Percentiles rank a stretch among this genome's conserved stretches.
These are phyloP conservation scores for Stenopsyche tienmushanensis DNA, from an alignment of 1,140 invertebrate genomes.

Conservation along the genomic window DNA sequence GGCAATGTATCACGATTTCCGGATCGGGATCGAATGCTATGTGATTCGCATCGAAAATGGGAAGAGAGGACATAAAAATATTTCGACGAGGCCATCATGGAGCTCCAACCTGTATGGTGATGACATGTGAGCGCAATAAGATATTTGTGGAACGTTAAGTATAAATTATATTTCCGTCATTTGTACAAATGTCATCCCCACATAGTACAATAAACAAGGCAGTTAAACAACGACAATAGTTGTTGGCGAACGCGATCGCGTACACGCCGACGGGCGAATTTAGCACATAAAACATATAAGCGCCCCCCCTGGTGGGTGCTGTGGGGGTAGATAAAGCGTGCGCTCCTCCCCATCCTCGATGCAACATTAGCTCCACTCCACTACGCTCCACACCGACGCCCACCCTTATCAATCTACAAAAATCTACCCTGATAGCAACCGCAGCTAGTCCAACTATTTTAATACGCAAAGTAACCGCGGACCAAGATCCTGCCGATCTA, in stretches of 20 bases:
- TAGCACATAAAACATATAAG: background rate
- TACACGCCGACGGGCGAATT: too few species aligned
- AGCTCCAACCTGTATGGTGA: too few species aligned
- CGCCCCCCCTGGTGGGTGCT: background rate
- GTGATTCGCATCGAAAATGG: too few species aligned
- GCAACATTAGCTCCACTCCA: too few species aligned
- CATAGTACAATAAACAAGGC: background rate
- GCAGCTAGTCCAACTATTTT: constrained; percentile 6
- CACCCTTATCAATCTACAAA: constrained; percentile 26
- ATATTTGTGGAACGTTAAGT: background rate
- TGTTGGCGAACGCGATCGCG: background rate
- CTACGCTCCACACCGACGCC: background rate
- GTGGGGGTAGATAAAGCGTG: background rate
- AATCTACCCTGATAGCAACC: constrained; percentile 23
- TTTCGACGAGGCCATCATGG: too few species aligned
- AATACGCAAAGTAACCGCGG: background rate
- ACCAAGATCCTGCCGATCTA: background rate
- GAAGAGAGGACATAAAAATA: too few species aligned
- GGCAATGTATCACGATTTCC: too few species aligned
- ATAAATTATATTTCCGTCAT: background rate
- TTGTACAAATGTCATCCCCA: background rate
- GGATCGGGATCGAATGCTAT: too few species aligned
- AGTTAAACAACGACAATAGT: constrained; percentile 5
- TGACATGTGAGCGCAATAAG: too few species aligned
- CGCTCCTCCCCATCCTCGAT: too few species aligned